phyloP scores from a whole-genome alignment of 2,888 invertebrate genomes.

The Petrophora chlorosata region DNA sequence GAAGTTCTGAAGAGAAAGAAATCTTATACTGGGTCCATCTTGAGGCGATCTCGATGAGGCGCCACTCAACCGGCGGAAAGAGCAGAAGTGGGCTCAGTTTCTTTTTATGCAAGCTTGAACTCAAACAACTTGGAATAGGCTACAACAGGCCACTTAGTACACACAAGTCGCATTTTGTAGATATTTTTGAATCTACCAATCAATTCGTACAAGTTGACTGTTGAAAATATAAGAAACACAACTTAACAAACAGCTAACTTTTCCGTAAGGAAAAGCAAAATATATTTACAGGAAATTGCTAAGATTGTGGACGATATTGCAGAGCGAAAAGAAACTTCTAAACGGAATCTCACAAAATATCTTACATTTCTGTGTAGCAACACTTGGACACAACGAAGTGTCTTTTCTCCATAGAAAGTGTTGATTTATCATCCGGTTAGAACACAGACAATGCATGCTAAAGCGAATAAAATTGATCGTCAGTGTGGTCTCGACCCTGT shows the following conservation, averaged over 20 bases:
- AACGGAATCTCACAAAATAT: no score
- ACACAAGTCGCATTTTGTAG: no score
- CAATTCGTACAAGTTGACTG: no score
- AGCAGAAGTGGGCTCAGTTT: slow-evolving; percentile 13
- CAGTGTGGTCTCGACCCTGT: background rate
- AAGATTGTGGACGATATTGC: no score
- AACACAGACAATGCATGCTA: background rate
- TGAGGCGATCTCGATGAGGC: slow-evolving; percentile 7
- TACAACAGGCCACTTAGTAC: background rate
- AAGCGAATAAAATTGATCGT: slow-evolving; percentile 11
- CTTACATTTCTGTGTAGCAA: background rate
- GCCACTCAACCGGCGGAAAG: slow-evolving; percentile 7
- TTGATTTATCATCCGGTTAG: background rate
- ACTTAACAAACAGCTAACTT: no score
- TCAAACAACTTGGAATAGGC: background rate
- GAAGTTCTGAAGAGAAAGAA: slow-evolving; percentile 14
- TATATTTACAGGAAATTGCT: no score
- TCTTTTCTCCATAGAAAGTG: background rate
- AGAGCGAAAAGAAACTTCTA: no score
- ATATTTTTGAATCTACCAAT: background rate
- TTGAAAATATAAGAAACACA: no score
- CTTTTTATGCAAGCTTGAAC: background rate
- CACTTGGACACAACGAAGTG: background rate
- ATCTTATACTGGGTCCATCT: slow-evolving; percentile 11
- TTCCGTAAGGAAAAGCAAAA: no score